Conservation (phyloP, 2,113 vertebrate genomes). For the Aepyceros melampus region DNA sequence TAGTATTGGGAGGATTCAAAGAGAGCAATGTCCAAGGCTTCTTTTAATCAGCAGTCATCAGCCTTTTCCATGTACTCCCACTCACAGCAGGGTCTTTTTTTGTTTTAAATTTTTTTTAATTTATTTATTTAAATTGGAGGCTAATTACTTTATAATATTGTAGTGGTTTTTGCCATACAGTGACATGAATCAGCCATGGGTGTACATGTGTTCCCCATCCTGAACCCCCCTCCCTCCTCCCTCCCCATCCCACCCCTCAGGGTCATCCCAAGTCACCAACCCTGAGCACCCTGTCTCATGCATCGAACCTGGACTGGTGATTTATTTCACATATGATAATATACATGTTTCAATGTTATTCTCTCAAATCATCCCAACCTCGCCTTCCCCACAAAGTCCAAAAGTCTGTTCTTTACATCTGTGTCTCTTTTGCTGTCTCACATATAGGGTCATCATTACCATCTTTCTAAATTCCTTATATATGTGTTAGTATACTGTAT, state of each 20-base stretch:
- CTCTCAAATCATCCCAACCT: not conserved
- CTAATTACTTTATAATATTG: not conserved
- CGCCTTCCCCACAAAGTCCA: not conserved
- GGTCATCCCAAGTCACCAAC: not conserved
- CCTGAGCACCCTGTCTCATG: not conserved
- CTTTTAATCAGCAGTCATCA: not conserved
- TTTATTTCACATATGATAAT: not conserved
- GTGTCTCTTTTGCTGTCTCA: not conserved
- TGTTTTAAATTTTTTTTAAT: not conserved
- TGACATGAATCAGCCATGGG: not conserved
- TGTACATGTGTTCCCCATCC: not conserved
- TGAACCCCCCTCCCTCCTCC: not conserved
- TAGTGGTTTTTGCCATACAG: not conserved
- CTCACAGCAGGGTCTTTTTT: not conserved
- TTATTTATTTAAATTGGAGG: not conserved
- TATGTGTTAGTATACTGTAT: too few relatives aligned
- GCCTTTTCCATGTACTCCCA: not conserved
- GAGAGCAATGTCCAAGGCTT: not conserved
- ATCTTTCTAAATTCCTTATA: not conserved
- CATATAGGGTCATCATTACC: not conserved
- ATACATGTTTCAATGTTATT: not conserved
- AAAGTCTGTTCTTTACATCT: not conserved
- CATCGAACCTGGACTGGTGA: rapidly evolving
- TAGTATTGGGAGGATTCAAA: not conserved
- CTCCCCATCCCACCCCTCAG: not conserved